Evolutionary conservation across 2,888 invertebrate genomes (phyloP), one percentile per base, ranked within the genome.

Genomic region (Drosophila subsilvestris): DNA sequence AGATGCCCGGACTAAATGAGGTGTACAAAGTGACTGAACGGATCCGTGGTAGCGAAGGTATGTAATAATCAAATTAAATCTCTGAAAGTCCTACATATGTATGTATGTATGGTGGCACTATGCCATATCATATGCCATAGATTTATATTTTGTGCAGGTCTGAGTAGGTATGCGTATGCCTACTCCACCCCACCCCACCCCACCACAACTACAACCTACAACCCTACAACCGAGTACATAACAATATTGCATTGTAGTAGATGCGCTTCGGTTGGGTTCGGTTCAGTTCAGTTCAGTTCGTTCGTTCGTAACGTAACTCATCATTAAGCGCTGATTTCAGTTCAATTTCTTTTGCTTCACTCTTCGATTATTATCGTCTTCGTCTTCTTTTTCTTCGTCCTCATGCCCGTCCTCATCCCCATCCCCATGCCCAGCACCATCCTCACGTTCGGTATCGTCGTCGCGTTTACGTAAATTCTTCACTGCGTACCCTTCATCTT

Each of bases 1-100:
- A 95, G 17, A 94, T 95, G 22, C 96, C 97, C 49, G 97, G 97
- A 90, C 95, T 98, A 78, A 96, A 95, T 57, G 97, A 98, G 91
- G 95, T 98, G 78, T 98, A 98, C 93, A 96, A 97, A 93, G 96
- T 98, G 75, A 78, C 76, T 12, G 87, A 89, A 44, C 62, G 75
- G 53, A 55, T 50, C 22, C 55, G 74, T 1, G 60, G 62, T 22
- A 69, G 18, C 56, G 89, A 89, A 75, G 88, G 88, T 89, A 65
- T 49, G 85, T 78, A 44, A 14, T 7, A 17, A 10, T 5, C 42
- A 12, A 12, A 4, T 32, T 22, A 7, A 4, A 20, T 22, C 10
- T 12, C 10, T 44, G n/a, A 18, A 29, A 47, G 18, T 32, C 29
- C 25, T 25, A 25, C 6, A 25, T 25, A 0, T 4, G 6, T 25